These are phyloP conservation scores for Drosophila quinaria DNA, from an alignment of 2,888 invertebrate genomes.

Conservation along the genomic window DNA sequence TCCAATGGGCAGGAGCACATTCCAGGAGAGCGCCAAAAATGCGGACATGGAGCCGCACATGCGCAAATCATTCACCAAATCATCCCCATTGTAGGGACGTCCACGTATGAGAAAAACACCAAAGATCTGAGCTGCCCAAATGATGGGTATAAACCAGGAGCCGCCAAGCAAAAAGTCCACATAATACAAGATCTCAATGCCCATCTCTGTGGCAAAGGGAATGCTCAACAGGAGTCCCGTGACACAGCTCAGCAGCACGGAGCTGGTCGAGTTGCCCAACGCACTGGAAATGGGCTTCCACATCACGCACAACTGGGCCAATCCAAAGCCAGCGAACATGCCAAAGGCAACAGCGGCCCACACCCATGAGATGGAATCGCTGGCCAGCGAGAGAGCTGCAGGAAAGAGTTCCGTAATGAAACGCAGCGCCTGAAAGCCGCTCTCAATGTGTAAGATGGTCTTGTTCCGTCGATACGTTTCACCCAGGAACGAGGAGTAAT, in stretches of 20 bases:
- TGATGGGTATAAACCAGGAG: slow-evolving; percentile 94
- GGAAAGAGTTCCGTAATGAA: slow-evolving; percentile 96
- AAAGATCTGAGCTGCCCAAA: slow-evolving; percentile 91
- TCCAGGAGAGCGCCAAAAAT: slow-evolving; percentile 94
- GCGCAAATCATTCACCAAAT: slow-evolving; percentile 84
- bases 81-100: slow-evolving; percentile 92
- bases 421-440: slow-evolving; percentile 94
- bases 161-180: slow-evolving; percentile 94
- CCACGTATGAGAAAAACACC: slow-evolving; percentile 95
- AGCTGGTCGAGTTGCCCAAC: slow-evolving; percentile 90
- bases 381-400: slow-evolving; percentile 91
- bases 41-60: slow-evolving; percentile 87
- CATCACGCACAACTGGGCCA: slow-evolving; percentile 95
- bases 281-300: slow-evolving; percentile 97
- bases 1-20: slow-evolving; percentile 93
- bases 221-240: slow-evolving; percentile 93
- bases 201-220: slow-evolving; percentile 94
- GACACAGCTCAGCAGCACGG: slow-evolving; percentile 91
- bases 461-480: slow-evolving; percentile 82
- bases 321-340: slow-evolving; percentile 93
- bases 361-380: slow-evolving; percentile 92
- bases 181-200: slow-evolving; percentile 93
- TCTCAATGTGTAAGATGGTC: slow-evolving; percentile 86
- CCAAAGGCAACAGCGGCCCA: slow-evolving; percentile 96
- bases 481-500: slow-evolving; percentile 84